Evolutionary conservation across 2,113 vertebrate genomes (phyloP), one percentile per base, ranked within the genome.

Genomic region (Salvelinus sp.): DNA sequence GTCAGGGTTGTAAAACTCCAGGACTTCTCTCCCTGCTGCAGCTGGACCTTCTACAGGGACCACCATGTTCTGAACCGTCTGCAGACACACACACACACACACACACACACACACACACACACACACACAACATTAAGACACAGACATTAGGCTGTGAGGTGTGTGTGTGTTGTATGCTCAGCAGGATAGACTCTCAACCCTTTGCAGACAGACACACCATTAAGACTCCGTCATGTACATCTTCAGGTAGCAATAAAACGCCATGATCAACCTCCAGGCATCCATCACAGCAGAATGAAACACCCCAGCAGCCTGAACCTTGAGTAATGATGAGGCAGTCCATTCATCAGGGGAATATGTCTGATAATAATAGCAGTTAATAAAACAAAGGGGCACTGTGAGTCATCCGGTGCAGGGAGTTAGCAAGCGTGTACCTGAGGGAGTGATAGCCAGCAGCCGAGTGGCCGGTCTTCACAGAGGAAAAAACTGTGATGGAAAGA

Each of bases 1-100:
- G 85, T 94, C 92, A 72, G 92, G 87, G 82, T 77, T 80, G 73
- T 88, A 83, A 75, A 92, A 93, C 73, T 74, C 83, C 82, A 91
- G 60, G 25, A 74, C 82, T 47, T 84, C 77, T 54, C 50, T 54
- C 28, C 67, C 63, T 1, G 83, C 80, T 70, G 76, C 72, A 44
- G 70, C 30, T n/a, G 80, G 73, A 69, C 74, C 69, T 22, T 84
- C 79, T 60, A 50, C 69, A 30, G 90, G 88, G 16, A 88, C 80
- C 77, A 81, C 69, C 69, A 72, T 82, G 76, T 27, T 75, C 80
- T 86, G 81, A 70, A 93, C 79, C 3, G 44, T 88, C 93, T 94
- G 87, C 60, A 71, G 33, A 73, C 33, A 38, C 4, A 30, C 33
- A 38, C 54, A 71, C 48, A 74, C 2, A 27, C 27, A 27, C 0